Conservation (phyloP, 2,113 vertebrate genomes). For the Notothenia coriiceps region DNA sequence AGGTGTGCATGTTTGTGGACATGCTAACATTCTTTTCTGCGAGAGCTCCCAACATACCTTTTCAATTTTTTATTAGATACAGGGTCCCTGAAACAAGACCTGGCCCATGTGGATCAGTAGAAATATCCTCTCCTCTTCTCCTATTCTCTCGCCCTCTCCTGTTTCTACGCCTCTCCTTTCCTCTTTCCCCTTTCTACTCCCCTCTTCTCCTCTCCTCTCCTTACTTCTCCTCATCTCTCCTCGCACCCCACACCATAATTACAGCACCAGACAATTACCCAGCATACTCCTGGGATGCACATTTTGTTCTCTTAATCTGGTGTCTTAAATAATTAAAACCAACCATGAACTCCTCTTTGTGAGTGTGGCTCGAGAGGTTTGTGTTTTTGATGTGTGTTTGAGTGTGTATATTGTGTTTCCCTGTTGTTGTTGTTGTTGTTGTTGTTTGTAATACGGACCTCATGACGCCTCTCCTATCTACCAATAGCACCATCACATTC, state of each 20-base stretch:
- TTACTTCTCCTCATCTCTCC: slow-evolving; percentile 22
- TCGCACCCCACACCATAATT: slow-evolving; percentile 73
- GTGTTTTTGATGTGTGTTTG: background rate
- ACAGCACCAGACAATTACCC: slow-evolving; percentile 80
- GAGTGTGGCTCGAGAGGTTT: slow-evolving; percentile 55
- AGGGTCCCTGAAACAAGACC: slow-evolving; percentile 53
- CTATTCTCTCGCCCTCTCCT: background rate
- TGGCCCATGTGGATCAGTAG: slow-evolving; percentile 53
- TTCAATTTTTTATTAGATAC: slow-evolving; percentile 72
- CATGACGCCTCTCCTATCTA: slow-evolving; percentile 6
- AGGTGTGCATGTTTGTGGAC: slow-evolving; percentile 57
- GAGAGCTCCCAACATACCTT: slow-evolving; percentile 48
- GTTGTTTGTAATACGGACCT: slow-evolving; percentile 3
- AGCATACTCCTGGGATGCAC: slow-evolving; percentile 74
- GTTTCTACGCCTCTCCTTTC: slow-evolving; percentile 16
- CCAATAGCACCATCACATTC: slow-evolving; percentile 1
- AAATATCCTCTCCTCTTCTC: slow-evolving; percentile 10
- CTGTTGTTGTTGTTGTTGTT: background rate
- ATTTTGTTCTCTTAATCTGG: slow-evolving; percentile 85
- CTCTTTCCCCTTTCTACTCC: background rate
- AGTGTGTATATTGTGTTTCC: background rate
- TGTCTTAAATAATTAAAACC: slow-evolving; percentile 84
- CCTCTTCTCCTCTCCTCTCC: background rate
- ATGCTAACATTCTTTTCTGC: slow-evolving; percentile 39
- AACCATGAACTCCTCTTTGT: slow-evolving; percentile 64